Base-by-base conservation (phyloP, 2,888 invertebrate genomes). In the Drosophila hamatofila region DNA sequence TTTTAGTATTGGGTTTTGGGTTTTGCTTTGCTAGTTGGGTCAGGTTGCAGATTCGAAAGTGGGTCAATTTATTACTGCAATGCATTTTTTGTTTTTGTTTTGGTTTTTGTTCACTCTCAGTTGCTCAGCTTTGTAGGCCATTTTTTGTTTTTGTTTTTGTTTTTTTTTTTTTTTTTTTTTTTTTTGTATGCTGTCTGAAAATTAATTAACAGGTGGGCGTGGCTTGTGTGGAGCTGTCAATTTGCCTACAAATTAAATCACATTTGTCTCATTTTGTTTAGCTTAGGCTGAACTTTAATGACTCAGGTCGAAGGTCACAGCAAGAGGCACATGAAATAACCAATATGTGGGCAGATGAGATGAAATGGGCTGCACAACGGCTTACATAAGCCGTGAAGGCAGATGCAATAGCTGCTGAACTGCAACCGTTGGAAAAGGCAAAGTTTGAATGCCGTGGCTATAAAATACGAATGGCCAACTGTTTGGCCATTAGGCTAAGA, bases 11-110 rank as follows among this genome's bases (percentile, higher is more conserved):
- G 67, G 52, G 39, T 67, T 56, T 76, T 72, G 72, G 73, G 83
- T 71, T 88, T 83, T 77, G 77, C 77, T 52, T 75, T 84, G 78
- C 80, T 72, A 88, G 86, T 89, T 87, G 88, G 88, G 87, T 88
- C 87, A 89, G 88, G 87, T 88, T 88, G 90, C 87, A 83, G 90
- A 88, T 89, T 88, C 75, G 87, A 88, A 88, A 88, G 87, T 88
- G 86, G 90, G 87, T 88, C 90, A 88, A 75, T 89, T 87, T 87
- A 79, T 89, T 81, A 83, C 81, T 72, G 88, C 83, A 89, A 83
- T 89, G 89, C 82, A 82, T 81, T 75, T 89, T 81, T 68, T 30
- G 7, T 27, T 27, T 8, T 8, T 8, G 7, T 0, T 27, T 1
- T 27, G n/a, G n/a, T 8, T 27, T 46, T 5, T 9, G n/a, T 48